A percentile compares a stretch with the other conserved stretches of the same genome.
Conservation (phyloP, 2,888 invertebrate species). For the Pachliopta kotzebuea region DNA sequence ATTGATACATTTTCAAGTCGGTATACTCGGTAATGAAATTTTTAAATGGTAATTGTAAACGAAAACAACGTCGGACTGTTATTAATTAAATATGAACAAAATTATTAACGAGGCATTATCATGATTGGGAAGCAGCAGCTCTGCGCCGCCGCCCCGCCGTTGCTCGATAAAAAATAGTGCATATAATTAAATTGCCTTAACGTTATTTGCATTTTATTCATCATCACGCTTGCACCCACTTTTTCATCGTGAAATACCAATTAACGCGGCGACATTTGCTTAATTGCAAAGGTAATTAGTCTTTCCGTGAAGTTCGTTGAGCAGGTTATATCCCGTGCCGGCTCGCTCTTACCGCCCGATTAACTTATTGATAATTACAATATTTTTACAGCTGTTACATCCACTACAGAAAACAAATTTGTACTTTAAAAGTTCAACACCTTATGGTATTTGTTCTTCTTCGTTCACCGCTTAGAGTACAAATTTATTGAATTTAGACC, state of each 20-base stretch:
- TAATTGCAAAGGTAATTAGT: conserved; percentile 62
- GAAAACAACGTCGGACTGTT: conserved; percentile 14
- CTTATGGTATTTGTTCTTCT: not conserved
- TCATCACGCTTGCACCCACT: conserved; percentile 62
- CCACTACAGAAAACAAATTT: conserved; percentile 1
- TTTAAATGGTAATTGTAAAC: conserved; percentile 20
- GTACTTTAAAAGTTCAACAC: not conserved
- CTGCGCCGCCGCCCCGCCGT: not conserved
- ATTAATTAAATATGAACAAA: conserved; percentile 27
- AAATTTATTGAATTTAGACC: no score
- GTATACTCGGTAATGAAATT: conserved; percentile 16
- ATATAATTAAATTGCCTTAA: conserved; percentile 33
- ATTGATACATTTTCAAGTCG: conserved; percentile 18
- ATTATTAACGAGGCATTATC: conserved; percentile 30
- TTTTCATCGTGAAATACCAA: conserved; percentile 54
- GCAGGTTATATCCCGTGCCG: conserved; percentile 31
- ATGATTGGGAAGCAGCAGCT: conserved; percentile 15
- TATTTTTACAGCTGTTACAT: conserved; percentile 19
- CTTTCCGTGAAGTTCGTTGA: conserved; percentile 40
- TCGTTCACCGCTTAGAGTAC: no score
- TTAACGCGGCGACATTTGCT: conserved; percentile 57
- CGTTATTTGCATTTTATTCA: conserved; percentile 59
- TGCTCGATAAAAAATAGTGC: conserved; percentile 20
- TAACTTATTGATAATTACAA: conserved; percentile 34
- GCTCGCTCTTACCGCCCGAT: conserved; percentile 27